Evolutionary conservation across 2,888 invertebrate genomes (phyloP).

Genomic region (Geophilus truncorum): DNA sequence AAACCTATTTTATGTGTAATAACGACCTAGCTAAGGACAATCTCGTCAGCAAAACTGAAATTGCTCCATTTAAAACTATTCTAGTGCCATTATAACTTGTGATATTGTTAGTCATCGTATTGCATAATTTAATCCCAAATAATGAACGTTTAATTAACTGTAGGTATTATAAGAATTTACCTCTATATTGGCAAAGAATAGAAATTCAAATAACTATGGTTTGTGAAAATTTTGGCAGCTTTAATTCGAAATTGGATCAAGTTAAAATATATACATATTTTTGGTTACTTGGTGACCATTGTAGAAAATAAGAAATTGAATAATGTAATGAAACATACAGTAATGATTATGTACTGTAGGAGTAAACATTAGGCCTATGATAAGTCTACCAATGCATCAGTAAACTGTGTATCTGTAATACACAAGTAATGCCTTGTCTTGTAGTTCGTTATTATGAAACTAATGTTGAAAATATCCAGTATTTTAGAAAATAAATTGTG

Average conservation of each 20-base stretch:
- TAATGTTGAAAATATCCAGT: constrained; percentile 17
- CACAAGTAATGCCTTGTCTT: constrained; percentile 17
- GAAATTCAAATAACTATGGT: not conserved
- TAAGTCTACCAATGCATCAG: not conserved
- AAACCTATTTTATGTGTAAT: constrained; percentile 20
- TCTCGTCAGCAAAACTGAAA: constrained; percentile 27
- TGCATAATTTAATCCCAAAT: constrained; percentile 18
- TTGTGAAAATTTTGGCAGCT: not conserved
- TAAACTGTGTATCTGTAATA: not conserved
- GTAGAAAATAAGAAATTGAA: not conserved
- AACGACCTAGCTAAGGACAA: constrained; percentile 20
- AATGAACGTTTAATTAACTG: not conserved
- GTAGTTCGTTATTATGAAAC: not conserved
- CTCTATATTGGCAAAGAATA: constrained; percentile 2
- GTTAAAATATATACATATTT: not conserved
- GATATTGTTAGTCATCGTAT: constrained; percentile 18
- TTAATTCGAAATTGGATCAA: not conserved
- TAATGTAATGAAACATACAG: not conserved
- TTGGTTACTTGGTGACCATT: not conserved
- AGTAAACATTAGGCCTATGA: not conserved
- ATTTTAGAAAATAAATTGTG: constrained; percentile 21
- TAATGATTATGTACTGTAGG: not conserved
- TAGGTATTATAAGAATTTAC: not conserved
- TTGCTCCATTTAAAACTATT: constrained; percentile 22
- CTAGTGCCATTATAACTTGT: constrained; percentile 23